phyloP scores from a whole-genome alignment of 2,888 invertebrate genomes.

The Drosophila setosimentum region DNA sequence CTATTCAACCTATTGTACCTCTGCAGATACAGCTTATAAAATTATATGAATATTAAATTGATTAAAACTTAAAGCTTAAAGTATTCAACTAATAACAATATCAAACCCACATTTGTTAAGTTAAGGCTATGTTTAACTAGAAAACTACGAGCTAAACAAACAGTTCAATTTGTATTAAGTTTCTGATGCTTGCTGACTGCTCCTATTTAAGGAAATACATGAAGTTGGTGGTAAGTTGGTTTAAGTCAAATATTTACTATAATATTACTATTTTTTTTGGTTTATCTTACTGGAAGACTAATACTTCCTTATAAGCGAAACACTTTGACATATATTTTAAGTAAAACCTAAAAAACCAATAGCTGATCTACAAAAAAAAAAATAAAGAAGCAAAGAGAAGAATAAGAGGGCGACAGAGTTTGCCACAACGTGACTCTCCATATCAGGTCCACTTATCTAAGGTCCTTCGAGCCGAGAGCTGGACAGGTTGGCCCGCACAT shows the following conservation, averaged over 20 bases:
- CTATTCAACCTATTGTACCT: no score
- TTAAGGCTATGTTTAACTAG: neutral
- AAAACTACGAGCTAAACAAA: neutral
- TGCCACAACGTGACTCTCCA: neutral
- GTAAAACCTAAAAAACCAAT: neutral
- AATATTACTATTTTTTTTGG: neutral
- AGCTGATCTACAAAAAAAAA: neutral
- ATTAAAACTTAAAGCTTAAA: no score
- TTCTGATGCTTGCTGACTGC: neutral
- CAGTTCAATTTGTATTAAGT: neutral
- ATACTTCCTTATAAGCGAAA: neutral
- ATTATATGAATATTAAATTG: no score
- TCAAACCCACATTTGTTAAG: no score
- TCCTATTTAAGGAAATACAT: neutral
- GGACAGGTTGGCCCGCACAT: conserved; percentile 33
- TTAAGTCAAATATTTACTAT: neutral
- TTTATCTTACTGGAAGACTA: neutral
- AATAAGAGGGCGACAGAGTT: neutral
- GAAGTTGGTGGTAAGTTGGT: neutral
- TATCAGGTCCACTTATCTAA: conserved; percentile 37
- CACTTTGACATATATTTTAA: neutral
- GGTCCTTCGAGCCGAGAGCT: conserved; percentile 5
- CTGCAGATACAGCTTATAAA: no score
- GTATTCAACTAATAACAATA: no score
- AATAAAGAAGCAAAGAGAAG: neutral